Evolutionary conservation across 2,888 invertebrate genomes (phyloP).

Genomic region (Clivina fossor): DNA sequence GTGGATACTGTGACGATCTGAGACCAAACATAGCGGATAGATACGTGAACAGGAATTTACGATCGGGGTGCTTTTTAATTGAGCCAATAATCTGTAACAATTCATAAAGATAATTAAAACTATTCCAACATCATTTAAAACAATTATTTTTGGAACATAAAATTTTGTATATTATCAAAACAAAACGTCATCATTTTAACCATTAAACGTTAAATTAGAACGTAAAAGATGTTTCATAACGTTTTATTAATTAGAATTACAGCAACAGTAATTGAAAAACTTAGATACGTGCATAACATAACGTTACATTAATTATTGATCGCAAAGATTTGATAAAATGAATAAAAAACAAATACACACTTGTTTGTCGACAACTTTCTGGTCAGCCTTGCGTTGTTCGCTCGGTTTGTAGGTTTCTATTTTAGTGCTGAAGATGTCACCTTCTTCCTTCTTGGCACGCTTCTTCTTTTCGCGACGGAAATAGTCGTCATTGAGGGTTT

Average conservation of each 20-base stretch:
- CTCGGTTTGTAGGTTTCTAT: conserved; percentile 89
- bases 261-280: no score
- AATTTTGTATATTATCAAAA: no score
- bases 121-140: no score
- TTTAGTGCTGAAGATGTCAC: conserved; percentile 92
- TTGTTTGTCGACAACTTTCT: conserved; percentile 78
- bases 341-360: conserved; percentile 37
- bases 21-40: conserved; percentile 91
- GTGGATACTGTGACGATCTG: conserved; percentile 92
- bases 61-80: conserved; percentile 83
- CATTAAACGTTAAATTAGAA: no score
- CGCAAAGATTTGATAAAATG: no score
- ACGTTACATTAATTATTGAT: no score
- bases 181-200: no score
- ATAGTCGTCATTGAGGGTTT: conserved; percentile 86
- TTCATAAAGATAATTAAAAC: no score
- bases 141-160: no score
- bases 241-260: no score
- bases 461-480: conserved; percentile 89
- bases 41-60: conserved; percentile 86
- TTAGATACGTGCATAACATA: no score
- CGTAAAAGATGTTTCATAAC: no score
- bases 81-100: conserved; percentile 68
- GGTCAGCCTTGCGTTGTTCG: conserved; percentile 89
- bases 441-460: conserved; percentile 81